Conservation (phyloP, 92 coral and sea anemone genomes). For the Porites evermanni region DNA sequence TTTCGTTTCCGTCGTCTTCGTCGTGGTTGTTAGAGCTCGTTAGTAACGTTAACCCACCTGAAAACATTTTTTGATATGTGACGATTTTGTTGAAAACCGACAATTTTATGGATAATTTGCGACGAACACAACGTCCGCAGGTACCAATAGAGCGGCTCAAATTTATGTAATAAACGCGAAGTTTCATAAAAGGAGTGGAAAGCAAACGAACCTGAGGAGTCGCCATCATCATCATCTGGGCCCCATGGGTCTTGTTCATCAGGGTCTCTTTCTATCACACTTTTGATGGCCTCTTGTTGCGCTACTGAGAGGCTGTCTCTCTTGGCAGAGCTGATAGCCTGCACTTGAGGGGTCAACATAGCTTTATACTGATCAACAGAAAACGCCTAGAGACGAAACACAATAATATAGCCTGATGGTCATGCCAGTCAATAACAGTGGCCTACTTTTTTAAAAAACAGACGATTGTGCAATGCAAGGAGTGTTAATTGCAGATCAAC, state of each 20-base stretch:
- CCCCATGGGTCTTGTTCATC: slow-evolving; percentile 95
- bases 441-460: neutral
- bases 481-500: too few species aligned
- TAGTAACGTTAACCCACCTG: too few species aligned
- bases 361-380: slow-evolving; percentile 79
- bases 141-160: too few species aligned
- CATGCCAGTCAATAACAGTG: neutral
- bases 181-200: neutral
- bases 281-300: slow-evolving; percentile 81
- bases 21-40: too few species aligned
- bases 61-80: too few species aligned
- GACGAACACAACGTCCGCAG: too few species aligned
- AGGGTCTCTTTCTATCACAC: slow-evolving; percentile 86
- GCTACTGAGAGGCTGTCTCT: slow-evolving; percentile 66
- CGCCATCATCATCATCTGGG: slow-evolving; percentile 67
- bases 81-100: too few species aligned
- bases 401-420: neutral
- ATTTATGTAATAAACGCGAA: neutral
- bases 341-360: slow-evolving; percentile 93
- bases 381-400: slow-evolving; percentile 72
- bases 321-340: slow-evolving; percentile 82
- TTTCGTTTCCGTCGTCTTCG: too few species aligned
- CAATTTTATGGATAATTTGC: too few species aligned
- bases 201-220: slow-evolving; percentile 21
- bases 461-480: too few species aligned